Evolutionary conservation across 2,888 invertebrate genomes (phyloP), one percentile per base, ranked within the genome.

Genomic region (Scotopteryx bipunctaria): DNA sequence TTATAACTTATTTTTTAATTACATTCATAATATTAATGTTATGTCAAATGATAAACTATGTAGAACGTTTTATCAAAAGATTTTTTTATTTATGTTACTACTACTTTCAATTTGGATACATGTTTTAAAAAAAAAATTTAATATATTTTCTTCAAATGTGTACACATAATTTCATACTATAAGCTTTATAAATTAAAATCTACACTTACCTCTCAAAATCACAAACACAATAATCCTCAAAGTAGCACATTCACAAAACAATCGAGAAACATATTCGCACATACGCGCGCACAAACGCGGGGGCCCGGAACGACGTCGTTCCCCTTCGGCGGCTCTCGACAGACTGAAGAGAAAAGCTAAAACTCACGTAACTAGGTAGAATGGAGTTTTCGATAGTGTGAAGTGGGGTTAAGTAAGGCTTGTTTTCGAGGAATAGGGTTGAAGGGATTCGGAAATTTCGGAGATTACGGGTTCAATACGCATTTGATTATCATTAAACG

Each of bases 161-260:
- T n/a, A n/a, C n/a, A n/a, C n/a, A n/a, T n/a, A n/a, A n/a, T n/a
- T n/a, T n/a, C n/a, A n/a, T n/a, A n/a, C n/a, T n/a, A n/a, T n/a
- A n/a, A n/a, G n/a, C n/a, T n/a, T n/a, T 1, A 27, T 27, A 13
- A 9, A 40, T 1, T 6, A 19, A 8, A 40, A 32, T 16, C 6
- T 36, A 42, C 2, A 40, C 53, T 53, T 9, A 53, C 53, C 53
- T 53, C 11, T 2, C 14, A 9, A 38, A 37, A 43, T 2, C 19
- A 38, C 37, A 35, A 15, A 2, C 38, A 40, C 37, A 15, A 37
- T 33, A 48, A 48, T 53, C 52, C 47, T 53, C 29, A 40, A 36
- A 32, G 15, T 13, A 29, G 19, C 52, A 53, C 52, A 33, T n/a
- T 6, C 42, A 53, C 43, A 47, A 21, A 47, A 37, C 47, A 33